phyloP scores from a whole-genome alignment of 2,113 vertebrate genomes.

The Sinocyclocheilus anshuiensis region DNA sequence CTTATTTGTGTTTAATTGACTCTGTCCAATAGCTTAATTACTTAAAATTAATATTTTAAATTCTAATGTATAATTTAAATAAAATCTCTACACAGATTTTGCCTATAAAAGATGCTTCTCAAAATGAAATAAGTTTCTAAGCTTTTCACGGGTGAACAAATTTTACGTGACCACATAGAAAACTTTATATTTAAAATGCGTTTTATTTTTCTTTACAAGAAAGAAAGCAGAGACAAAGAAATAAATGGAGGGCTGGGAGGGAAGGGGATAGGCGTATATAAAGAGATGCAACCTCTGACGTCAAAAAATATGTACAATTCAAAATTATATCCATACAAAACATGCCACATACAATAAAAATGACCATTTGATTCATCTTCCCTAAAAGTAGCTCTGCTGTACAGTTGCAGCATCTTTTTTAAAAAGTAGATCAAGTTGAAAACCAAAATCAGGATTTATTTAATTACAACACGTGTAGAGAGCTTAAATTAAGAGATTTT shows the following conservation, averaged over 20 bases:
- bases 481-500: slow-evolving; percentile 78
- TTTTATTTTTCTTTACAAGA: slow-evolving; percentile 90
- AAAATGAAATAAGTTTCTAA: too few species aligned
- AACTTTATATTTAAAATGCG: slow-evolving; percentile 79
- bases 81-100: too few species aligned
- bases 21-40: too few species aligned
- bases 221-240: slow-evolving; percentile 81
- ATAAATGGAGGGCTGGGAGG: slow-evolving; percentile 77
- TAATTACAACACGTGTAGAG: slow-evolving; percentile 78
- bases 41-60: too few species aligned
- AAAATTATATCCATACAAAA: slow-evolving; percentile 93
- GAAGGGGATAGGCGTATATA: slow-evolving; percentile 74
- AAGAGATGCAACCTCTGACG: slow-evolving; percentile 84
- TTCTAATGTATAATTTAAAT: too few species aligned
- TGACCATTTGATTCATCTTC: too few species aligned
- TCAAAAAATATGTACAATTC: slow-evolving; percentile 92
- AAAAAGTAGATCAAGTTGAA: slow-evolving; percentile 75
- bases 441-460: slow-evolving; percentile 79
- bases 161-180: not conserved
- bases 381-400: too few species aligned
- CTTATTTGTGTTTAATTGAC: too few species aligned
- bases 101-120: too few species aligned
- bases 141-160: too few species aligned
- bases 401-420: slow-evolving; percentile 48
- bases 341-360: slow-evolving; percentile 92